Base-by-base conservation (phyloP, 2,113 vertebrate species). In the Kobus ellipsiprymnus region DNA sequence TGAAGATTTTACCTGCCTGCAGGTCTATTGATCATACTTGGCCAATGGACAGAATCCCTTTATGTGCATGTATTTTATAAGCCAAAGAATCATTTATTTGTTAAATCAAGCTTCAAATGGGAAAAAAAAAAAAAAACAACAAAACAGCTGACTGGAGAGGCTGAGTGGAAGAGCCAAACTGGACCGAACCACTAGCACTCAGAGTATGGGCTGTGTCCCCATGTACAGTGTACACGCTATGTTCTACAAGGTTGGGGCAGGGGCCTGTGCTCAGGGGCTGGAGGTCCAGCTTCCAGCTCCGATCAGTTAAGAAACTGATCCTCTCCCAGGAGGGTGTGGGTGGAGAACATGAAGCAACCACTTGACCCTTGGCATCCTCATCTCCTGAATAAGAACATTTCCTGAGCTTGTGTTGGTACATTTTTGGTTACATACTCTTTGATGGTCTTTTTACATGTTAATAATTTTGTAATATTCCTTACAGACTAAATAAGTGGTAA, bases 401-500 rank as follows among this genome's bases (percentile, higher is more conserved):
- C 16, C 36, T 27, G 11, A 92, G 59, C 33, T 80, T 40, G 40
- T 54, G 46, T 83, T 33, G 4, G 36, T 86, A 44, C 2, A 17
- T 81, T 84, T 97, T 29, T 52, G 60, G 46, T 27, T 85, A 8
- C 33, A 48, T 15, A 16, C 46, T 82, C 40, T 90, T 64, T 52
- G 55, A 54, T 80, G 89, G 33, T 44, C 13, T 90, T 84, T 54
- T 40, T 54, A 23, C 40, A 2, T 21, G 5, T 50, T 77, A 77
- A 29, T 86, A 33, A 74, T 94, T 95, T 62, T 96, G 27, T 91
- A 87, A 80, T 62, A n/a, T 44, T 88, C 62, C 87, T 95, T 92
- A 84, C 23, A 90, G 74, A 71, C 50, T 74, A 30, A 97, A 90
- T 94, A 80, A 85, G 27, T 86, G 25, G 27, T 16, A 91, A 88